Conservation (phyloP, 1,140 invertebrate genomes). For the Vanessa tameamea region DNA sequence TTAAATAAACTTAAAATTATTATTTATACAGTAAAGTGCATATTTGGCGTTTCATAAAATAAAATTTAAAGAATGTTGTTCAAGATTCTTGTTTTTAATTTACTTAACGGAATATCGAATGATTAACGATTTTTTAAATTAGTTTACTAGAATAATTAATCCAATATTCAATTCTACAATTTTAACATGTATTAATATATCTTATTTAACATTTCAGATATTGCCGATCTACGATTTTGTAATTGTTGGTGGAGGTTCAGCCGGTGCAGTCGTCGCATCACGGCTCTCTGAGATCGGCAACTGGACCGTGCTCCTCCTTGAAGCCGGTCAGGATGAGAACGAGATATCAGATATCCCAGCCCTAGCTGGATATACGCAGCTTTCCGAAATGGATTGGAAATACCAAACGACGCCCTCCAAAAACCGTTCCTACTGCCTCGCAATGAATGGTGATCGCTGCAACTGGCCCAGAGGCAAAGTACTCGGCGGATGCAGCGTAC, state of each 20-base stretch:
- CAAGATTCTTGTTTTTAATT: no score
- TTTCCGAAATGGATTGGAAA: conserved; percentile 94
- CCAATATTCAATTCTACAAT: neutral
- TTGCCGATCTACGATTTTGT: conserved; percentile 90
- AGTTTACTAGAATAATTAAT: neutral
- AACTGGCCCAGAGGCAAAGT: conserved; percentile 94
- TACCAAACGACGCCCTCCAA: conserved; percentile 92
- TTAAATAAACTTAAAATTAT: no score
- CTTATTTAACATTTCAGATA: conserved; percentile 80
- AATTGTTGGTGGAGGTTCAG: conserved; percentile 94
- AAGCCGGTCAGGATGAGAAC: conserved; percentile 91
- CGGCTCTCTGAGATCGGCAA: conserved; percentile 90
- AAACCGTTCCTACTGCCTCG: conserved; percentile 88
- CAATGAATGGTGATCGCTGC: conserved; percentile 91
- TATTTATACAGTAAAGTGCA: no score
- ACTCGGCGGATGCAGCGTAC: conserved; percentile 94
- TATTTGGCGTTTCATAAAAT: no score
- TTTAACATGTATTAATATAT: neutral
- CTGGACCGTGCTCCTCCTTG: conserved; percentile 90
- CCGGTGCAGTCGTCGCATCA: conserved; percentile 95
- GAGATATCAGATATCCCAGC: conserved; percentile 90
- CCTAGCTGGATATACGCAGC: conserved; percentile 87
- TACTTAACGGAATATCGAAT: no score
- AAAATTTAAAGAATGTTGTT: no score
- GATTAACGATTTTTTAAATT: no score